Base-by-base conservation (phyloP, 2,888 invertebrate species). In the Stomorhina lunata region DNA sequence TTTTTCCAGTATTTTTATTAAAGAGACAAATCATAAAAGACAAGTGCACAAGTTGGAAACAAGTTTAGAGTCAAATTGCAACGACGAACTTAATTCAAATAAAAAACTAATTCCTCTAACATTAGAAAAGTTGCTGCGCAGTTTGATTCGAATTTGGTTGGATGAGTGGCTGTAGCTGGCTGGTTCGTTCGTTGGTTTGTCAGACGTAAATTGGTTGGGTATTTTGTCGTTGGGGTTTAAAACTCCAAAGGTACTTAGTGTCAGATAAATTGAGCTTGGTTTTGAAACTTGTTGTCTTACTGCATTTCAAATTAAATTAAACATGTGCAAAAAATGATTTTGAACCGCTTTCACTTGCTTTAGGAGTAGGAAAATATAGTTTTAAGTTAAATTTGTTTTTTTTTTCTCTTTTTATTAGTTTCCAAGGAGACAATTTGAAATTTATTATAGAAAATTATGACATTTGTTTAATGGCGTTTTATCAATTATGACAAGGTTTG, bases 291-390 rank as follows among this genome's bases (percentile, higher is more conserved):
- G 25, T 37, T 63, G 34, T 29, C n/a, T 71, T 20, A 40, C 65
- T 29, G 69, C 37, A 53, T 29, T 69, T 53, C n/a, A 63, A 75
- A 75, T 65, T 65, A 76, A 50, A 50, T 71, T 81, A 32, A 78
- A 45, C 53, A 73, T 59, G 66, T 66, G 50, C 66, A 66, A 68
- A 63, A 59, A 48, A 20, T 1, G 40, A 29, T 29, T 25, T 6
- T 25, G 12, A 57, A 77, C 68, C 77, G 77, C 81, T 81, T 81
- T 81, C 81, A 81, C 81, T 81, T 78, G 72, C 55, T 55, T 40
- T 69, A 22, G 2, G 45, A 17, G 22, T 9, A 6, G 77, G 66
- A 25, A 57, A 71, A 81, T 71, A 48, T 50, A 20, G 25, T 9
- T 29, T 17, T 45, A 20, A 37, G n/a, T 20, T 25, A 45, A 12